Evolutionary conservation across 2,797 vertebrate species (phyloP), one percentile per base, ranked within the genome.

Genomic region (Helarctos malayanus): DNA sequence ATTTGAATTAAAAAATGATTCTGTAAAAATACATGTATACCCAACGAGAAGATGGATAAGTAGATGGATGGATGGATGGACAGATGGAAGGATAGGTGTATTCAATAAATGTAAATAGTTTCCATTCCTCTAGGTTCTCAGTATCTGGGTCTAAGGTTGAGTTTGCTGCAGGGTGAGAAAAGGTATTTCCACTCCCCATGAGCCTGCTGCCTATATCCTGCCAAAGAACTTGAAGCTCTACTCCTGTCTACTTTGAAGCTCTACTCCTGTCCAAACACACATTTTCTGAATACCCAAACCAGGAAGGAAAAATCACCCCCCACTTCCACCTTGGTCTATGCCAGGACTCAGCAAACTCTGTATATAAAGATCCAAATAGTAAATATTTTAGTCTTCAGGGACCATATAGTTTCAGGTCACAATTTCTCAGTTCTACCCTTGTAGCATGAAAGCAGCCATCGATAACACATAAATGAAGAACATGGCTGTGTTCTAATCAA

Each of bases 281-380:
- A 54, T 86, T 81, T 76, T 82, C 80, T 85, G 27, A 97, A 90
- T 92, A 93, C 27, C 15, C 73, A 71, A 75, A 89, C 27, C 41
- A 63, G 56, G 49, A 69, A 80, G 79, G 83, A 78, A 91, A 95
- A 95, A 71, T 81, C 47, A 90, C 10, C 65, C 63, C 14, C 49
- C 29, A 93, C 32, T 83, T 97, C 47, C 49, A 86, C 23, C 38
- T 56, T 23, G 35, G 47, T 25, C 85, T 65, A 56, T 52, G 92
- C 38, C 57, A 84, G 29, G 47, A 49, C 38, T 95, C 38, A 47
- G 35, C 11, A 84, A 95, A 71, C 32, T 56, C 83, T 93, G 84
- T 75, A 47, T 68, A 59, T 41, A 84, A 94, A 81, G 25, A 52
- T 57, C 18, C 54, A 76, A 38, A 38, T 27, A 59, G 3, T 75